phyloP scores from a whole-genome alignment of 2,797 vertebrate genomes.

The Acanthopagrus latus region DNA sequence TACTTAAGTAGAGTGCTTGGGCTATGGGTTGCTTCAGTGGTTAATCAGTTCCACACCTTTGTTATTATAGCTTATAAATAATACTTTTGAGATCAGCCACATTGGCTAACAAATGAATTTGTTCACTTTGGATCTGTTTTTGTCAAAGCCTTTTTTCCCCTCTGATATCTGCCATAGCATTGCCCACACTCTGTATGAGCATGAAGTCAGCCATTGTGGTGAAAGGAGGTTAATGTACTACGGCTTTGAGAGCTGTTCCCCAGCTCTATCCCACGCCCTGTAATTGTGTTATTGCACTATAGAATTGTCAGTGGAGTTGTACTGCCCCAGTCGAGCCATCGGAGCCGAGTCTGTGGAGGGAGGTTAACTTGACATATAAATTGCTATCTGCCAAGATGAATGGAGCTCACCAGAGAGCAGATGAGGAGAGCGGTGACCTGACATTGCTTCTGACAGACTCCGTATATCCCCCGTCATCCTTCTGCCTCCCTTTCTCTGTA shows the following conservation, averaged over 20 bases:
- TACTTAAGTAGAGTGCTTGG: background rate
- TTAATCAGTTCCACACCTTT: background rate
- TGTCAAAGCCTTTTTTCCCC: conserved; percentile 36
- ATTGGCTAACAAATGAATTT: background rate
- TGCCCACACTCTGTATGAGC: conserved; percentile 12
- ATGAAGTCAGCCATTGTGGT: conserved; percentile 48
- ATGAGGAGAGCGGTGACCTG: conserved; percentile 79
- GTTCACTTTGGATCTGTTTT: conserved; percentile 19
- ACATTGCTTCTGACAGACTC: conserved; percentile 74
- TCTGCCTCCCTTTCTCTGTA: conserved; percentile 39
- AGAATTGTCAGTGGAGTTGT: conserved; percentile 72
- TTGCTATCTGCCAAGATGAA: conserved; percentile 80
- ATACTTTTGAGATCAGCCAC: background rate
- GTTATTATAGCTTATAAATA: background rate
- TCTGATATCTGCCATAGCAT: conserved; percentile 19
- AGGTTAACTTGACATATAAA: conserved; percentile 84
- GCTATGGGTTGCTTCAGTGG: background rate
- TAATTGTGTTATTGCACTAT: conserved; percentile 79
- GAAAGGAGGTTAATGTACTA: conserved; percentile 75
- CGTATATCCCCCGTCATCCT: conserved; percentile 59
- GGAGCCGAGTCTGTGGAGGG: conserved; percentile 64
- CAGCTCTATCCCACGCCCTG: conserved; percentile 48
- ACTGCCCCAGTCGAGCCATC: conserved; percentile 64
- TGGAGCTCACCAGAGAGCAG: conserved; percentile 70
- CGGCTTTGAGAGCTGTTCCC: conserved; percentile 60